Evolutionary conservation across 2,888 invertebrate species (phyloP).

Genomic region (Ornithoptera alexandrae): DNA sequence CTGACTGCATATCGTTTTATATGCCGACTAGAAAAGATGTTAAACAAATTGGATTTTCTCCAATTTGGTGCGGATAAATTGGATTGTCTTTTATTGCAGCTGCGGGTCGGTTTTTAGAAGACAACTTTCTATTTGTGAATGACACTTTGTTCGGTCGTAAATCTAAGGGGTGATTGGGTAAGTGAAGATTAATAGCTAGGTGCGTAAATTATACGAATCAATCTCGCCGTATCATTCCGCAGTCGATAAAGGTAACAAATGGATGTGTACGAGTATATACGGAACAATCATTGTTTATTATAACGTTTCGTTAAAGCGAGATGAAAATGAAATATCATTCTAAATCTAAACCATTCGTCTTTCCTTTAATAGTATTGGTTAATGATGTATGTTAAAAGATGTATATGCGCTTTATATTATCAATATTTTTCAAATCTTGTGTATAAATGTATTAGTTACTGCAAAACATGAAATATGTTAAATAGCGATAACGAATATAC

Average conservation of each 20-base stretch:
- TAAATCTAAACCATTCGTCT: not conserved
- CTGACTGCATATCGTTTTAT: conserved; percentile 13
- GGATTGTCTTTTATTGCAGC: conserved; percentile 28
- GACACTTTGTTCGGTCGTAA: conserved; percentile 27
- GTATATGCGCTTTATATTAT: too few relatives aligned
- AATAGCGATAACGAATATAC: not conserved
- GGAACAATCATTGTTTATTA: not conserved
- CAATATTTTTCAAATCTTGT: too few relatives aligned
- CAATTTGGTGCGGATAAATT: conserved; percentile 27
- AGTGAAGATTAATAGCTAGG: conserved; percentile 24
- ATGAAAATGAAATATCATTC: not conserved
- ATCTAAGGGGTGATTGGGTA: conserved; percentile 20
- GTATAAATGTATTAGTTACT: not conserved
- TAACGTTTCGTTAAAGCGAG: not conserved
- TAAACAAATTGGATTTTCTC: conserved; percentile 28
- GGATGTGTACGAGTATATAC: not conserved
- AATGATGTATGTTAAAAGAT: too few relatives aligned
- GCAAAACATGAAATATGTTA: not conserved
- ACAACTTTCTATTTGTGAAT: conserved; percentile 29
- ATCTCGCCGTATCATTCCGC: conserved; percentile 2
- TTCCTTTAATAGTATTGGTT: too few relatives aligned
- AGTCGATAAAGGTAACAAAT: conserved; percentile 1
- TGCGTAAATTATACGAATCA: conserved; percentile 12
- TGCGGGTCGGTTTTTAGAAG: conserved; percentile 27
- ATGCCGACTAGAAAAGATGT: conserved; percentile 16